Evolutionary conservation across 1,140 invertebrate species (phyloP).

Genomic region (Schlechtendalia chinensis): DNA sequence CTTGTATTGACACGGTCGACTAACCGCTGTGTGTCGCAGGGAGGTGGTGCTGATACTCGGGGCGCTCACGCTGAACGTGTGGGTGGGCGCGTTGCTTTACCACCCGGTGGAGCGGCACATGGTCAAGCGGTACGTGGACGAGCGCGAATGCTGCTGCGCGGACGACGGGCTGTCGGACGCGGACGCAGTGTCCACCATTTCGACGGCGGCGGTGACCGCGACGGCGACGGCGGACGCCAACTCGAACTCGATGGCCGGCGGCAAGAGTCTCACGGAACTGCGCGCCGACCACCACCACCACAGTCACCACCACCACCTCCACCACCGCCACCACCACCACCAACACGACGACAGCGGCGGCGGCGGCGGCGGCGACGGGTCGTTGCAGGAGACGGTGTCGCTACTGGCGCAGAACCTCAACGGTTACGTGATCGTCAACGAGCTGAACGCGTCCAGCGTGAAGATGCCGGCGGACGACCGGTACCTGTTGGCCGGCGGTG

Average conservation of each 20-base stretch:
- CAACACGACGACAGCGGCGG: too few species aligned
- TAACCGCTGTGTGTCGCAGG: constrained; percentile 59
- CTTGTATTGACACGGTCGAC: too few species aligned
- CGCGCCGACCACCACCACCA: too few species aligned
- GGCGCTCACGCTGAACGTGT: constrained; percentile 76
- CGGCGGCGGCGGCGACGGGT: neutral
- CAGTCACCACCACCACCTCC: too few species aligned
- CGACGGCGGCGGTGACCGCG: neutral
- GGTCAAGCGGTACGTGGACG: constrained; percentile 61
- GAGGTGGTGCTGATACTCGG: constrained; percentile 79
- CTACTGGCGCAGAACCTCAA: constrained; percentile 33
- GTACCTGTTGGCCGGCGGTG: constrained; percentile 50
- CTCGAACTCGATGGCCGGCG: neutral
- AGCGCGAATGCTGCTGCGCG: neutral
- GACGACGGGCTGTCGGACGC: constrained; percentile 12
- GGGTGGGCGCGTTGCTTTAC: constrained; percentile 79
- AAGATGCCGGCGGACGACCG: constrained; percentile 43
- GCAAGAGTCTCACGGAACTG: constrained; percentile 23
- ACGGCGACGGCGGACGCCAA: neutral
- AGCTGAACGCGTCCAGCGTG: constrained; percentile 42
- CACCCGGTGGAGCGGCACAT: constrained; percentile 79
- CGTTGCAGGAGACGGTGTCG: constrained; percentile 24
- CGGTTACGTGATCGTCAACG: constrained; percentile 41
- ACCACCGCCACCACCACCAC: too few species aligned
- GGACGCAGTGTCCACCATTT: neutral